Evolutionary conservation across 1,140 invertebrate species (phyloP), one percentile per base, ranked within the genome.

Genomic region (Zophobas atratus): DNA sequence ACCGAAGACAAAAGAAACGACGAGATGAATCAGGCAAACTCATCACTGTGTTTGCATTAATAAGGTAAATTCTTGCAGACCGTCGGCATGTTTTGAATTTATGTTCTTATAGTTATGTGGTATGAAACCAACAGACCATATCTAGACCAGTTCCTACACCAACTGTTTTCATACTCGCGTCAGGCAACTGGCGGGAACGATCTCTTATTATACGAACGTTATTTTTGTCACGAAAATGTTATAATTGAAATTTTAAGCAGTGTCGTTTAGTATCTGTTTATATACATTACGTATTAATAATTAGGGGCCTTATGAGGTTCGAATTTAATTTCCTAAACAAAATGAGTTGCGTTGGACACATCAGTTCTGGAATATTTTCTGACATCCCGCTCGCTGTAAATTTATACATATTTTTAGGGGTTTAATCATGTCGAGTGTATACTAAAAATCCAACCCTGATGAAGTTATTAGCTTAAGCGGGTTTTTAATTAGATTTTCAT

Each of bases 81-180:
- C 49, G 49, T 51, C 55, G 33, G 43, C 60, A 8, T 20, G 60
- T 41, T 67, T 67, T 38, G 33, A 41, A 67, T 43, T 67, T 67
- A 43, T 67, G 60, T 67, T 67, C 60, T 67, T 67, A 51, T 51
- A 20, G 49, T 51, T 51, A 43, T 39, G 35, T 67, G 60, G 38
- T 67, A 67, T 4, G 60, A 67, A 67, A 67, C 60, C 60, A 67
- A 36, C 39, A 67, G 60, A 67, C 60, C 60, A 43, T 67, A 67
- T 67, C 60, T 67, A 67, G 60, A 67, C 60, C 60, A 67, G 60
- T 67, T 67, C 43, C 60, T 36, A 63, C 60, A 32, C 32, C 60
- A 67, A 38, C 43, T 67, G 38, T 67, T 67, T 67, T 43, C 60
- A 67, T 67, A 67, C 60, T 67, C 43, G 60, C 4, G 38, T 67